These are phyloP conservation scores for Abscondita cerata DNA, from an alignment of 2,888 invertebrate species.

Conservation along the genomic window DNA sequence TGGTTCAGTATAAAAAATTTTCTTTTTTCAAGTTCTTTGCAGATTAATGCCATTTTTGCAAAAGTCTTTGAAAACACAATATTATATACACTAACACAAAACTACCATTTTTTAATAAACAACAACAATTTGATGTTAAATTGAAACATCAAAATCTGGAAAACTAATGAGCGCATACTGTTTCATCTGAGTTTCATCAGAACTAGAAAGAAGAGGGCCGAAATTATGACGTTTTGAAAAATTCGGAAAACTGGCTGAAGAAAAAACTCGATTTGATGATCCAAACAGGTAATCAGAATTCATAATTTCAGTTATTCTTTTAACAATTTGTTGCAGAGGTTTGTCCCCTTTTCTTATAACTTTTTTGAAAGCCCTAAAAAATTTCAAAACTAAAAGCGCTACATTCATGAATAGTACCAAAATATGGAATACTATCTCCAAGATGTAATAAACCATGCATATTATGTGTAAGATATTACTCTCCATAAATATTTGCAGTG, in stretches of 20 bases:
- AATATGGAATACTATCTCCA: too few relatives aligned
- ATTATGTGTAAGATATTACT: too few relatives aligned
- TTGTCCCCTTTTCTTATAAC: neutral
- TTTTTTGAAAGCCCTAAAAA: too few relatives aligned
- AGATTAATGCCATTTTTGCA: neutral
- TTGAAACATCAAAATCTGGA: neutral
- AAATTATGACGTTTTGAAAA: neutral
- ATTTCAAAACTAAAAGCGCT: too few relatives aligned
- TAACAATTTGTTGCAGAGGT: constrained; percentile 9
- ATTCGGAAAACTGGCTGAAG: neutral
- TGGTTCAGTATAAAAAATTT: neutral
- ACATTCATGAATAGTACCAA: too few relatives aligned
- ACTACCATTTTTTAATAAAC: neutral
- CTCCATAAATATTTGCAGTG: too few relatives aligned
- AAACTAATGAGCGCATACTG: neutral
- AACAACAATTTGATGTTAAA: neutral
- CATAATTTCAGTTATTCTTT: neutral
- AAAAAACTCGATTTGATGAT: neutral
- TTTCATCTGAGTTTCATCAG: neutral
- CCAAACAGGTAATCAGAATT: neutral
- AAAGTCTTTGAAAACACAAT: neutral
- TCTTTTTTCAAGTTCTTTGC: neutral
- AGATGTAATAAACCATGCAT: too few relatives aligned
- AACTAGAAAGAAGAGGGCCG: neutral
- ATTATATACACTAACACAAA: neutral